Evolutionary conservation across 2,113 vertebrate species (phyloP).

Genomic region (Neotragus moschatus): DNA sequence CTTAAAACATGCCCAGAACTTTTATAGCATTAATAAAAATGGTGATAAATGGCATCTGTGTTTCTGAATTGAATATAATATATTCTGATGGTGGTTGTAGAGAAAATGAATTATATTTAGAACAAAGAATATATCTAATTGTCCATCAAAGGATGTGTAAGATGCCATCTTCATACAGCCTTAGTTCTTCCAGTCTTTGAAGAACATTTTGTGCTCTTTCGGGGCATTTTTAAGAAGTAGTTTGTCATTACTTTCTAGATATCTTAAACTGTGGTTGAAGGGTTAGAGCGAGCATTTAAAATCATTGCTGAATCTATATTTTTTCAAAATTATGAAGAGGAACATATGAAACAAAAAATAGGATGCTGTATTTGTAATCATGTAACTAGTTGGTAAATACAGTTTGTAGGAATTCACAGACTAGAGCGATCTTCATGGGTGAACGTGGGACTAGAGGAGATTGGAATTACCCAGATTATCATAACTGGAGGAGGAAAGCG

Average conservation of each 20-base stretch:
- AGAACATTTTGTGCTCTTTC: background rate
- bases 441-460: background rate
- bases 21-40: conserved; percentile 27
- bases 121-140: background rate
- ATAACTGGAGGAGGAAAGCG: background rate
- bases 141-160: background rate
- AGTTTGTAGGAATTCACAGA: background rate
- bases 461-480: background rate
- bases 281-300: background rate
- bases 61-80: conserved; percentile 18
- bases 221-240: background rate
- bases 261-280: background rate
- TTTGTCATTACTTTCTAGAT: background rate
- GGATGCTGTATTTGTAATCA: background rate
- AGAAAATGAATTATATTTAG: background rate
- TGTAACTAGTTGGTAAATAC: background rate
- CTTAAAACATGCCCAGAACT: background rate
- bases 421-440: background rate
- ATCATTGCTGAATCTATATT: background rate
- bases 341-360: background rate
- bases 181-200: background rate
- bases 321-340: background rate
- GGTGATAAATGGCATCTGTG: background rate
- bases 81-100: background rate
- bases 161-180: background rate